Conservation (phyloP, 2,888 invertebrate genomes). For the Ariolimax columbianus region DNA sequence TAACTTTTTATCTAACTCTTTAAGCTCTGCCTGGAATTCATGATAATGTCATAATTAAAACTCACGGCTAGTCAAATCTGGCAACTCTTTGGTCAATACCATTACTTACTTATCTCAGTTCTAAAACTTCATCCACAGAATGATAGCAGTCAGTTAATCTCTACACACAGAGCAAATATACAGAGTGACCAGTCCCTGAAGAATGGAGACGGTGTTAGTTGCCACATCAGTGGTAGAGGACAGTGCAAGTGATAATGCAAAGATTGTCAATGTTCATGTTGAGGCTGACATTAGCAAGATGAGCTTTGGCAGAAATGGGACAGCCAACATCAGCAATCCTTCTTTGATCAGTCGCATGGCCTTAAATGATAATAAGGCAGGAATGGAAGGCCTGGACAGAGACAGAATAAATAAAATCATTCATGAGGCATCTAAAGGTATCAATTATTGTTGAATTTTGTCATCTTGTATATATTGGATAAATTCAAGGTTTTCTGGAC, state of each 20-base stretch:
- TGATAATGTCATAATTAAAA: no score
- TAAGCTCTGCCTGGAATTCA: no score
- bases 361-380: conserved; percentile 80
- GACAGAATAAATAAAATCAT: conserved; percentile 78
- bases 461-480: not conserved
- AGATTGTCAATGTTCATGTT: not conserved
- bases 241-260: no score
- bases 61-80: no score
- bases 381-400: conserved; percentile 80
- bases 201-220: not conserved
- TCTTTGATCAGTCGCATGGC: conserved; percentile 69
- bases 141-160: no score
- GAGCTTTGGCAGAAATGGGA: not conserved
- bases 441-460: not conserved
- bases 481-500: not conserved
- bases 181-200: not conserved
- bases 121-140: no score
- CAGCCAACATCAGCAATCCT: not conserved
- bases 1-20: no score
- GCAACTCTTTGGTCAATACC: no score
- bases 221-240: not conserved
- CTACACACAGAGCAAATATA: no score
- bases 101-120: no score
- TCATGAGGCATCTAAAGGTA: conserved; percentile 78
- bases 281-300: not conserved